A percentile compares a stretch with the other conserved stretches of the same genome.
phyloP scores from a whole-genome alignment of 1,140 invertebrate genomes.

The Acromyrmex heyeri region DNA sequence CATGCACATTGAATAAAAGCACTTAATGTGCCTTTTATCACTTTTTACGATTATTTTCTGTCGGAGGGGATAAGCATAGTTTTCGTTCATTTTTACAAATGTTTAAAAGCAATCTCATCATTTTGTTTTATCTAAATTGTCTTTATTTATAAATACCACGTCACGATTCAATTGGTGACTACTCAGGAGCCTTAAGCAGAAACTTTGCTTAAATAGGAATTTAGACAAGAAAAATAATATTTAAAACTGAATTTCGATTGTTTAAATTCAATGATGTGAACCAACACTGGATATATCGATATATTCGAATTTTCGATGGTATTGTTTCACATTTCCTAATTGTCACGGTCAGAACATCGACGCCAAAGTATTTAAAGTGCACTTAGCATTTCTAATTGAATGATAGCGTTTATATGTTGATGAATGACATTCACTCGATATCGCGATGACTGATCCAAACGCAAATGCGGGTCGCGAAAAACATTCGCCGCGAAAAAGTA shows the following conservation, averaged over 20 bases:
- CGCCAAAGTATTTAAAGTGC: neutral
- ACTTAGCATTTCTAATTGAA: neutral
- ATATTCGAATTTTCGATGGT: neutral
- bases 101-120: too few species aligned
- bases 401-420: constrained; percentile 1
- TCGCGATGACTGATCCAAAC: neutral
- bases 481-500: constrained; percentile 10
- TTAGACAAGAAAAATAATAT: neutral
- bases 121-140: too few species aligned
- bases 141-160: too few species aligned
- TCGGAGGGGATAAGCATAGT: too few species aligned
- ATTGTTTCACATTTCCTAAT: neutral
- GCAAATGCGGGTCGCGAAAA: constrained; percentile 21
- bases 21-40: too few species aligned
- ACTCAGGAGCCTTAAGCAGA: too few species aligned
- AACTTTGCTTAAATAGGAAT: neutral
- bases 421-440: constrained; percentile 14
- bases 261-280: neutral
- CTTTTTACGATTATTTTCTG: too few species aligned
- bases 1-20: too few species aligned
- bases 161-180: too few species aligned
- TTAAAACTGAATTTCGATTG: neutral
- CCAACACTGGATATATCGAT: neutral
- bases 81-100: too few species aligned
- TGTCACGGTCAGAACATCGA: neutral